A percentile compares a stretch with the other conserved stretches of the same genome.
Evolutionary conservation across 2,113 vertebrate species (phyloP).

Genomic region (Hippocampus zosterae): DNA sequence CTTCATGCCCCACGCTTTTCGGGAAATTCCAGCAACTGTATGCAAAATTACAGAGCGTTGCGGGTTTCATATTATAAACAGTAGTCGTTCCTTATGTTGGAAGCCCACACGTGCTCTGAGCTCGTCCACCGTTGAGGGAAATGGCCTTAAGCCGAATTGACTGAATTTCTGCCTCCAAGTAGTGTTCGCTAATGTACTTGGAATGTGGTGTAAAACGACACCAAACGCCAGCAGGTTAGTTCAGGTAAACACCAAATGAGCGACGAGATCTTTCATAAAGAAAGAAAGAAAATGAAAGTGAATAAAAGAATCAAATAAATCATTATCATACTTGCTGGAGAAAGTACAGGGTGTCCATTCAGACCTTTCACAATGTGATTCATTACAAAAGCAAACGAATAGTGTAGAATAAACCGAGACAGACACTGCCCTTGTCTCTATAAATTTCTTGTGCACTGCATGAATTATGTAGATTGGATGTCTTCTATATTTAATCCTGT

Average conservation of each 20-base stretch:
- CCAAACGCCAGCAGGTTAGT: not conserved
- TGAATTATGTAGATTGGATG: not conserved
- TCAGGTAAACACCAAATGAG: not conserved
- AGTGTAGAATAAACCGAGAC: too few species aligned
- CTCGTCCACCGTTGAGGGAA: not conserved
- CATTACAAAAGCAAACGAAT: too few species aligned
- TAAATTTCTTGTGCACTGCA: too few species aligned
- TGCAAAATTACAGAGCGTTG: constrained; percentile 4
- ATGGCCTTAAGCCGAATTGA: too few species aligned
- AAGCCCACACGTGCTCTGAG: constrained; percentile 4
- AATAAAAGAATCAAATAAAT: not conserved
- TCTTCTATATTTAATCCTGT: too few species aligned
- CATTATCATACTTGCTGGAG: too few species aligned
- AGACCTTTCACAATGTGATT: too few species aligned
- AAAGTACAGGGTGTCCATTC: too few species aligned
- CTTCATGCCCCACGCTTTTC: constrained; percentile 52
- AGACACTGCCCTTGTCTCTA: too few species aligned
- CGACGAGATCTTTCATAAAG: not conserved
- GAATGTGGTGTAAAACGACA: not conserved
- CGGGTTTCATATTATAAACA: not conserved
- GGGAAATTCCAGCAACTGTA: constrained; percentile 49
- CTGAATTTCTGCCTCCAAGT: not conserved
- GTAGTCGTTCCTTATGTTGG: not conserved
- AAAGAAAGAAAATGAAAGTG: constrained; percentile 1
- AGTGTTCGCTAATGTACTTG: not conserved